A percentile compares a stretch with the other conserved stretches of the same genome.
Evolutionary conservation across 2,113 vertebrate genomes (phyloP).

Genomic region (Euleptes europaea): DNA sequence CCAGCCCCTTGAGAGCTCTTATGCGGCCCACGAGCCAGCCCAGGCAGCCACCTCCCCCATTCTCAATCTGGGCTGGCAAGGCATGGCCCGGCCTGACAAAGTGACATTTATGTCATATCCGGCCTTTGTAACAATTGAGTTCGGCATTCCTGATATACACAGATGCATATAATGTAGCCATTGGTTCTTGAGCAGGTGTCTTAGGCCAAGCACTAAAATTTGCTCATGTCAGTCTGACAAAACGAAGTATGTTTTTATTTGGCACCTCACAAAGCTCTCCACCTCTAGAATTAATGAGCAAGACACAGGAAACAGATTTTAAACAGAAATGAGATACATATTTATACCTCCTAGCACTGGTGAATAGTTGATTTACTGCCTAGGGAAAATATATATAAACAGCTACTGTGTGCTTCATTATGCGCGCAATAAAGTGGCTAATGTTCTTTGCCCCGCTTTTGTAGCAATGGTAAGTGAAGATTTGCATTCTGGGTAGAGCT

Average conservation of each 20-base stretch:
- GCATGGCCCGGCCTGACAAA: no score
- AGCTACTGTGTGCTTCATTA: constrained; percentile 62
- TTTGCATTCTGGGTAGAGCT: constrained; percentile 68
- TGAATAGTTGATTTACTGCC: constrained; percentile 60
- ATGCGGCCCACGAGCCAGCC: no score
- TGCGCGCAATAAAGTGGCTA: constrained; percentile 62
- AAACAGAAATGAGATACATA: constrained; percentile 49
- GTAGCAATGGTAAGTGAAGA: constrained; percentile 64
- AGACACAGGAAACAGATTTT: constrained; percentile 36
- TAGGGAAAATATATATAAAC: constrained; percentile 56
- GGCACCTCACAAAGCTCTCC: constrained; percentile 12
- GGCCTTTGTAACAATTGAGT: no score
- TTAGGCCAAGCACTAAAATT: constrained; percentile 1
- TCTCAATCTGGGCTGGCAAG: no score
- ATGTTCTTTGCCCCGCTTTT: constrained; percentile 58
- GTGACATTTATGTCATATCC: no score
- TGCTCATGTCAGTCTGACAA: constrained; percentile 5
- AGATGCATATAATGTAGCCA: neutral
- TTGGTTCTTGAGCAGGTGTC: neutral
- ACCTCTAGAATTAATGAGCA: constrained; percentile 31
- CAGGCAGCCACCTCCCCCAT: no score
- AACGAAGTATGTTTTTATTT: constrained; percentile 37
- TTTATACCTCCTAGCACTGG: constrained; percentile 52
- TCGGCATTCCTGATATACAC: no score
- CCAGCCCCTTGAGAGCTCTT: no score